Evolutionary conservation across 2,113 vertebrate genomes (phyloP), one percentile per base, ranked within the genome.

Genomic region (Pristiophorus japonicus): DNA sequence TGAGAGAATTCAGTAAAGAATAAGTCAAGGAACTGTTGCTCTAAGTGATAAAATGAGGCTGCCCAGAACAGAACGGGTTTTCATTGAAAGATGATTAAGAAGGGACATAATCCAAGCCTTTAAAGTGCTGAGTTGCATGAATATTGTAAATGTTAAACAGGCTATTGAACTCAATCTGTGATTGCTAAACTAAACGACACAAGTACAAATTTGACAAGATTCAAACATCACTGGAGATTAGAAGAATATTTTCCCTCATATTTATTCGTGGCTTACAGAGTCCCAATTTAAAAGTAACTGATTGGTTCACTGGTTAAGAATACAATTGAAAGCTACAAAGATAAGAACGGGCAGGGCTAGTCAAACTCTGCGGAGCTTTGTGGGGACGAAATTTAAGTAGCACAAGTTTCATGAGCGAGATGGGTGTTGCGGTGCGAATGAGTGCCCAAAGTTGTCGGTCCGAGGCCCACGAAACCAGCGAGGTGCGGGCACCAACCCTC

Each of bases 51-150:
- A 62, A n/a, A 75, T n/a, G 55, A 62, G 30, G 12, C 51, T 12
- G 47, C 8, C 85, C 47, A 30, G 47, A 51, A 30, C 85, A 88
- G 84, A 87, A 24, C 84, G 24, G 47, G 47, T 88, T 88, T 55
- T 88, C 45, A 30, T 4, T 91, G 87, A 91, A 91, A 91, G 55
- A 59, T 51, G 87, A 91, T 91, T 91, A 91, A 91, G 87, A 18
- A 73, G 45, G 45, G 45, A 18, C 24, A 27, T 87, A 47, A 62
- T 91, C 30, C 87, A 91, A 11, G 73, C 38, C 73, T 75, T 75
- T 62, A 91, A 62, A 51, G 47, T 55, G 27, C 85, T 51, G 85
- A 84, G 45, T 42, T 84, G 38, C 78, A 84, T 5, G 38, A 84
- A 84, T 20, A 42, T 47, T 27, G 84, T 87, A 51, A 7, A 87